Base-by-base conservation (phyloP, 2,888 invertebrate genomes). In the Gastrophysa polygoni region DNA sequence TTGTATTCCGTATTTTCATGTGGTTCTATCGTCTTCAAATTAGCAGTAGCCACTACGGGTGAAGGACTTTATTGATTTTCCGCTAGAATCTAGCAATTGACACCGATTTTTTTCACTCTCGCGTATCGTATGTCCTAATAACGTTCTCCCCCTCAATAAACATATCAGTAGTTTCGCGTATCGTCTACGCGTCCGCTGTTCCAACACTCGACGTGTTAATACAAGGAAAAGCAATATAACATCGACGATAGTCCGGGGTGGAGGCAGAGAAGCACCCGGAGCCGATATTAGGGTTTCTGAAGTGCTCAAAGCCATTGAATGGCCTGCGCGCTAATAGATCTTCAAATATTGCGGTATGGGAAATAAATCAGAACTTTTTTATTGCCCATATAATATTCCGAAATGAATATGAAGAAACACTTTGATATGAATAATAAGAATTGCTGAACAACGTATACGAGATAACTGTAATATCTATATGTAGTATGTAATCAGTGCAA, bases 251-350 rank as follows among this genome's bases (percentile, higher is more conserved):
- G 68, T 68, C 63, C 68, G 66, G 60, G 57, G 66, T 56, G 61
- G 64, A 46, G 57, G 32, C 32, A 14, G 38, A 11, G 20, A 21
- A 38, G 24, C 24, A 43, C 21, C 54, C 54, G 54, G 54, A 43
- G 20, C 38, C 29, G 21, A 34, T 52, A 17, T 16, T 44, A 20
- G 75, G 73, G 74, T 73, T 73, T 75, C 70, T 72, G 59, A 47
- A 54, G 47, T 44, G 63, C 38, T 16, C 57, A 32, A 58, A 64
- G 64, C 72, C 74, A 74, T 76, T 76, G 76, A 75, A 76, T 78
- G 74, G 75, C 73, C 73, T 67, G 76, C 67, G 71, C 68, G 74
- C 78, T 80, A 80, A 80, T 80, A 80, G 79, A 78, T 77, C 73
- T 77, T 78, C 79, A 79, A 80, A 80, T 76, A 80, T 75, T 74